Evolutionary conservation across 1,140 invertebrate genomes (phyloP).

Genomic region (Chironomus tepperi): DNA sequence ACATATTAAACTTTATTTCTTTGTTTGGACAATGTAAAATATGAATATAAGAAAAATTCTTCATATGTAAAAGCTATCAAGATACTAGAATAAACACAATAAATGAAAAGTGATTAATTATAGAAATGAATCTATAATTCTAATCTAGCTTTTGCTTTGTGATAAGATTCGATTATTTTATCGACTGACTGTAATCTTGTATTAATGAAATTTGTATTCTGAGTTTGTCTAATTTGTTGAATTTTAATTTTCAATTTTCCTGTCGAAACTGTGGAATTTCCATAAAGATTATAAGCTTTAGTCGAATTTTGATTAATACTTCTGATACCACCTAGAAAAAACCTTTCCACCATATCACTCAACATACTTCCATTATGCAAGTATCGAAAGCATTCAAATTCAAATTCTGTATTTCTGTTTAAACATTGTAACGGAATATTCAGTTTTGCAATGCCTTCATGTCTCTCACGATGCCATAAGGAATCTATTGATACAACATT

Average conservation of each 20-base stretch:
- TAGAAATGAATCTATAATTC: background rate
- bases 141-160: background rate
- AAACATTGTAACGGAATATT: background rate
- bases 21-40: no score
- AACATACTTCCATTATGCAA: background rate
- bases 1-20: no score
- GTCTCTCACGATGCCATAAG: background rate
- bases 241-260: background rate
- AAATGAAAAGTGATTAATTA: conserved; percentile 17
- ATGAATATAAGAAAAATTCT: no score
- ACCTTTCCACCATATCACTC: background rate
- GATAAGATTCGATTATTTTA: background rate
- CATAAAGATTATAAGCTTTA: background rate
- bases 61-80: background rate
- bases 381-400: background rate
- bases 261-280: background rate
- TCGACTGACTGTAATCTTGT: background rate
- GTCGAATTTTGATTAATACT: background rate
- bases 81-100: conserved; percentile 26
- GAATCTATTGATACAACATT: background rate
- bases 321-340: background rate
- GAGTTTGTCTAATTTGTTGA: conserved; percentile 16
- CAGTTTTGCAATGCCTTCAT: background rate
- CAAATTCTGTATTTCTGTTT: background rate
- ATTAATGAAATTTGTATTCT: background rate